Base-by-base conservation (phyloP, 2,888 invertebrate species). In the Zele albiditarsus region DNA sequence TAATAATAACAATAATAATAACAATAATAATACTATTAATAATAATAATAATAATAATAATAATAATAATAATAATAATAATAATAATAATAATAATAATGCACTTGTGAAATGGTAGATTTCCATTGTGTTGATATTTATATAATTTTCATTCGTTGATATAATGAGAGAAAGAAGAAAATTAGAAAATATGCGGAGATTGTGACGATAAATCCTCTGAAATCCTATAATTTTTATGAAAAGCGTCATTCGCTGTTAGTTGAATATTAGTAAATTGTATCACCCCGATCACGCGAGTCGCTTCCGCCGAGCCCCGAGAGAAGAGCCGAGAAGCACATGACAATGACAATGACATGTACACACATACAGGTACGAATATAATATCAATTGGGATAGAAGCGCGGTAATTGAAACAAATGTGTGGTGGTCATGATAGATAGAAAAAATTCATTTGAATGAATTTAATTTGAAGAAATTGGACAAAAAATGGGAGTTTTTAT, bases 261-360 rank as follows among this genome's bases (percentile, higher is more conserved):
- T 78, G 79, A 78, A 71, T 66, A 84, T 89, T 88, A 88, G 84
- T 84, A 79, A 79, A 60, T 53, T n/a, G 70, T 78, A 78, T 83
- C 82, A 84, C 84, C 86, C 87, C 86, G 87, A 87, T 86, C 88
- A 89, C 87, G 86, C 85, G 85, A 85, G 85, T 88, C 87, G 87
- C 88, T 87, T 86, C 89, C 89, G 89, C 89, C 89, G 89, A 89
- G 89, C 89, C 89, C 89, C 89, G 88, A 89, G 89, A 89, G 86
- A 84, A 89, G 88, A 88, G 88, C 89, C 89, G 86, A 88, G 85
- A 88, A 89, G 88, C 89, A 87, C 85, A 88, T 86, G 66, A 75
- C 53, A 46, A 63, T 69, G 33, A 63, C 33, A 63, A 46, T 20
- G 42, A 60, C 14, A 60, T 27, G 12, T 14, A 28, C 16, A 28